Evolutionary conservation across 2,797 vertebrate species (phyloP).

Genomic region (Malacoctenus gilli): DNA sequence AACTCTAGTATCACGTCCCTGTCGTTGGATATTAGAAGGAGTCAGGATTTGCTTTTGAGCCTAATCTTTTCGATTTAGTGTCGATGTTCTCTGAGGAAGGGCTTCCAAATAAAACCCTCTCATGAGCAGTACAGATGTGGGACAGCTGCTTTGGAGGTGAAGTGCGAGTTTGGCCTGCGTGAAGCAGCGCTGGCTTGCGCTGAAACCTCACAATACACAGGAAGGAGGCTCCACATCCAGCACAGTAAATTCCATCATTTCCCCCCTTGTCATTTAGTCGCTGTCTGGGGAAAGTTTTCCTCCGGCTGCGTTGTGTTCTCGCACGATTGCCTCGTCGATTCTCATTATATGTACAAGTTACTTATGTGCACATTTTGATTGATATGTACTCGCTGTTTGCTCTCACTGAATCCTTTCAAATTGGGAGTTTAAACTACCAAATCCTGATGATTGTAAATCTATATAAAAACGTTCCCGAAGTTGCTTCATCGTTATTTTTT

Average conservation of each 20-base stretch:
- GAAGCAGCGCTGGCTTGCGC: slow-evolving; percentile 4
- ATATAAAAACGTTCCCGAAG: too few relatives aligned
- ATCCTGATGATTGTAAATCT: too few relatives aligned
- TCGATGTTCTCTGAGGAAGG: neutral
- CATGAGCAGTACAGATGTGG: slow-evolving; percentile 50
- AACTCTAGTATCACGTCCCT: too few relatives aligned
- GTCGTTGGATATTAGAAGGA: too few relatives aligned
- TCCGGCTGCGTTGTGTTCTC: too few relatives aligned
- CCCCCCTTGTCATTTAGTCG: slow-evolving; percentile 9
- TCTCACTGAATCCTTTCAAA: too few relatives aligned
- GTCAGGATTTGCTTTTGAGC: slow-evolving; percentile 1
- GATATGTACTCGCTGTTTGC: too few relatives aligned
- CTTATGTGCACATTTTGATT: too few relatives aligned
- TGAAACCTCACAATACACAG: slow-evolving; percentile 33
- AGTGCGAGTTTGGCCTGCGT: slow-evolving; percentile 31
- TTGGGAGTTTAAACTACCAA: too few relatives aligned
- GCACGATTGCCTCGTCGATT: neutral
- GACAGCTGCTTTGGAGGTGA: slow-evolving; percentile 56
- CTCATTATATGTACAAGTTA: too few relatives aligned
- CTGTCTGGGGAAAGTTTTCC: too few relatives aligned
- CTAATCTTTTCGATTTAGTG: slow-evolving; percentile 3
- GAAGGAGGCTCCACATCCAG: slow-evolving; percentile 1
- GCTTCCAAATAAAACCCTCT: slow-evolving; percentile 14
- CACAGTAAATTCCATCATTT: slow-evolving; percentile 6
- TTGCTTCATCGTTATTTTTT: too few relatives aligned